These are phyloP conservation scores for Drosophila antonietae DNA, from an alignment of 2,888 invertebrate species.

Conservation along the genomic window DNA sequence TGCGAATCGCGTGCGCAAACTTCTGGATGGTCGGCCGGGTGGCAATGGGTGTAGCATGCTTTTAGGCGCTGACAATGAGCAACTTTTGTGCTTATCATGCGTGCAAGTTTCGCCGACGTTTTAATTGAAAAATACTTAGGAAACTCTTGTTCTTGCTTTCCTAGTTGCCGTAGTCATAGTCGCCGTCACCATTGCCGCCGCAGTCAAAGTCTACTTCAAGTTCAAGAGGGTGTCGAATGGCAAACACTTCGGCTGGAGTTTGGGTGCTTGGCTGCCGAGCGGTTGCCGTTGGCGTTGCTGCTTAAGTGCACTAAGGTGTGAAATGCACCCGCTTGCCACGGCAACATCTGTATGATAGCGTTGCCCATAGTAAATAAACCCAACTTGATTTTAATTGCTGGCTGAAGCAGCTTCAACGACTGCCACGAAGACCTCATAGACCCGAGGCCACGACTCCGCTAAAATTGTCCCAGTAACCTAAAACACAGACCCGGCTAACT, in stretches of 20 bases:
- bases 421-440: neutral
- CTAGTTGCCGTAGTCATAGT: slow-evolving; percentile 17
- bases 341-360: slow-evolving; percentile 19
- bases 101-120: slow-evolving; percentile 71
- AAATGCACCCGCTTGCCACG: slow-evolving; percentile 51
- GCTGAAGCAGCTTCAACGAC: slow-evolving; percentile 48
- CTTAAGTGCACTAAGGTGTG: slow-evolving; percentile 70
- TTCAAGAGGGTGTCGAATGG: slow-evolving; percentile 73
- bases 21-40: slow-evolving; percentile 42
- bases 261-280: neutral
- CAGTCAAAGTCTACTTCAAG: slow-evolving; percentile 38
- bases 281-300: slow-evolving; percentile 31
- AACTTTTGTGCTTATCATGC: slow-evolving; percentile 76
- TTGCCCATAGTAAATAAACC: slow-evolving; percentile 53
- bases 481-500: slow-evolving; percentile 26
- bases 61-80: slow-evolving; percentile 73
- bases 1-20: slow-evolving; percentile 43
- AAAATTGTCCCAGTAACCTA: slow-evolving; percentile 65
- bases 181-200: slow-evolving; percentile 12
- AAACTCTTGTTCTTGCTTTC: slow-evolving; percentile 49
- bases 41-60: slow-evolving; percentile 52
- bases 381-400: slow-evolving; percentile 70
- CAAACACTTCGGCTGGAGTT: slow-evolving; percentile 49
- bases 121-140: slow-evolving; percentile 79
- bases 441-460: slow-evolving; percentile 6